These are phyloP conservation scores for Hippocampus barbouri DNA, from an alignment of 2,113 vertebrate genomes.

Conservation along the genomic window DNA sequence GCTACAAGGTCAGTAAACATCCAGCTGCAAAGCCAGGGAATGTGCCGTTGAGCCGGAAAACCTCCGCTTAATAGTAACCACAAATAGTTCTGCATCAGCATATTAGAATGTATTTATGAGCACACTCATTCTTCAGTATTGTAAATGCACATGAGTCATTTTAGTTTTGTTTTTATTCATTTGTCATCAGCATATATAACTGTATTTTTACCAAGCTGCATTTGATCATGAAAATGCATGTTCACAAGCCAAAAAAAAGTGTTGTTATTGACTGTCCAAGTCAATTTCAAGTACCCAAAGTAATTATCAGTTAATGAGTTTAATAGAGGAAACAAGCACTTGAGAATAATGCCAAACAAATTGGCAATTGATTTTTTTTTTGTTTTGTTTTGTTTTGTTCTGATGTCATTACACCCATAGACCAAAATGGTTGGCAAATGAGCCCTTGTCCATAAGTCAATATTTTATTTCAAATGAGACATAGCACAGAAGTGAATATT, in stretches of 20 bases:
- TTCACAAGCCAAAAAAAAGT: slow-evolving; percentile 23
- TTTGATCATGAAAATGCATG: slow-evolving; percentile 48
- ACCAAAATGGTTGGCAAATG: background rate
- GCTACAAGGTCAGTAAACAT: slow-evolving; percentile 31
- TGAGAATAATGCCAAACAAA: too few species aligned
- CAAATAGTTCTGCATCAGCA: slow-evolving; percentile 19
- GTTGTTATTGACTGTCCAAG: background rate
- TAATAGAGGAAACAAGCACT: too few species aligned
- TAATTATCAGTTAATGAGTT: too few species aligned
- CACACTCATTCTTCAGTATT: slow-evolving; percentile 63
- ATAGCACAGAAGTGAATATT: background rate
- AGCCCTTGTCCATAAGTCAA: background rate
- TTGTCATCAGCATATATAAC: slow-evolving; percentile 75
- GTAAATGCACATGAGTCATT: slow-evolving; percentile 63
- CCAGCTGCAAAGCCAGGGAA: slow-evolving; percentile 44
- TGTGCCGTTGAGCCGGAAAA: slow-evolving; percentile 18
- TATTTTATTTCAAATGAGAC: slow-evolving; percentile 4
- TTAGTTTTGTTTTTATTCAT: slow-evolving; percentile 79
- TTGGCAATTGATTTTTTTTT: too few species aligned
- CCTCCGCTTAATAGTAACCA: background rate
- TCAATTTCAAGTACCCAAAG: background rate
- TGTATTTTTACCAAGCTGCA: slow-evolving; percentile 65
- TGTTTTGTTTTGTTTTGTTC: background rate
- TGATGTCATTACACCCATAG: background rate
- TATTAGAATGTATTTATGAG: slow-evolving; percentile 71